A percentile compares a stretch with the other conserved stretches of the same genome.
phyloP scores from a whole-genome alignment of 2,888 invertebrate species.

The Ceraclea dissimilis region DNA sequence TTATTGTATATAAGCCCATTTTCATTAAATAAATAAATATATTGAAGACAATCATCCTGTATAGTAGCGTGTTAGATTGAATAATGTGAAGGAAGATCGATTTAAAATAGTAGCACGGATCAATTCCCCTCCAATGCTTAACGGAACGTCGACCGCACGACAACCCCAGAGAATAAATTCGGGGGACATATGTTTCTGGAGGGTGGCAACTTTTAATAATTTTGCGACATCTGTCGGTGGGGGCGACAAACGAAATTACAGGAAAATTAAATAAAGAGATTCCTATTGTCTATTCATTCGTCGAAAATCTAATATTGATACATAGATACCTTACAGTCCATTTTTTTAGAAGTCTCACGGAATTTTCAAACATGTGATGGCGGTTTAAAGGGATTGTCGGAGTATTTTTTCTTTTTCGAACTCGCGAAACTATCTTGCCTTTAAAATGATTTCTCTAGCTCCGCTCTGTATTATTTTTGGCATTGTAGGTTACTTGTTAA shows the following conservation, averaged over 20 bases:
- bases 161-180: background rate
- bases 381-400: too few species aligned
- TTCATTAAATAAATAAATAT: too few species aligned
- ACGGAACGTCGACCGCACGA: background rate
- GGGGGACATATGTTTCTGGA: background rate
- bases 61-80: background rate
- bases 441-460: too few species aligned
- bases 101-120: background rate
- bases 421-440: too few species aligned
- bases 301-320: too few species aligned
- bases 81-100: conserved; percentile 1
- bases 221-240: background rate
- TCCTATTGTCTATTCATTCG: too few species aligned
- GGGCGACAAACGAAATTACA: background rate
- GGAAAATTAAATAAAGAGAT: background rate
- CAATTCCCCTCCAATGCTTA: background rate
- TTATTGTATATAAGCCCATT: too few species aligned
- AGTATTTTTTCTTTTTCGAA: too few species aligned
- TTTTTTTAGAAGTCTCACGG: background rate
- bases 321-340: background rate
- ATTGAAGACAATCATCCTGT: background rate
- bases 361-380: too few species aligned
- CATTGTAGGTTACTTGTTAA: too few species aligned
- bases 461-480: too few species aligned
- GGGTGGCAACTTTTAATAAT: background rate